Evolutionary conservation across 1,140 invertebrate species (phyloP).

Genomic region (Spodoptera litura): DNA sequence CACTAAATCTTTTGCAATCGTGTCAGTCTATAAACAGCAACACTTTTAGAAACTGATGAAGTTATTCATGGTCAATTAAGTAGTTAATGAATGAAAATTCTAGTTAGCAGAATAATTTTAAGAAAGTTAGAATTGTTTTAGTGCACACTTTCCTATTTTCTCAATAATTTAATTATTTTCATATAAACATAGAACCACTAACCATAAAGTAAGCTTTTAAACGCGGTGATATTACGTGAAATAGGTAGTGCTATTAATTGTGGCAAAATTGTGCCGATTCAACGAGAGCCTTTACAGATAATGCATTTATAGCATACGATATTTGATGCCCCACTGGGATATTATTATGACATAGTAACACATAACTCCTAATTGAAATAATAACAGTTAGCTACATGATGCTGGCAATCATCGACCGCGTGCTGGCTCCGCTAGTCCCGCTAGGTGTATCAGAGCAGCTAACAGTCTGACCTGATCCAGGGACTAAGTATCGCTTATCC

Average conservation of each 20-base stretch:
- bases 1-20: too few species aligned
- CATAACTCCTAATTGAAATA: constrained; percentile 38
- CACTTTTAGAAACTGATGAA: too few species aligned
- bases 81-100: neutral
- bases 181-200: neutral
- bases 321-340: neutral
- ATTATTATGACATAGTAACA: constrained; percentile 12
- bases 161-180: neutral
- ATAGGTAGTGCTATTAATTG: too few species aligned
- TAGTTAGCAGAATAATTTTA: neutral
- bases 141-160: neutral
- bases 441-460: constrained; percentile 45
- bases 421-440: constrained; percentile 34
- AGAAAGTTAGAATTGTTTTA: constrained; percentile 1
- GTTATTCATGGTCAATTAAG: too few species aligned
- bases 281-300: too few species aligned
- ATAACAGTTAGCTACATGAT: constrained; percentile 29
- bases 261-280: too few species aligned
- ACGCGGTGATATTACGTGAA: too few species aligned
- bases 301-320: too few species aligned
- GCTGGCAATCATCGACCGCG: constrained; percentile 7
- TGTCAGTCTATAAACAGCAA: too few species aligned
- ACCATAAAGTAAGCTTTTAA: too few species aligned
- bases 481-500: neutral
- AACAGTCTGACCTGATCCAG: constrained; percentile 44